A percentile compares a stretch with the other conserved stretches of the same genome.
These are phyloP conservation scores for Manis pentadactyla DNA, from an alignment of 2,797 vertebrate genomes.

Conservation along the genomic window DNA sequence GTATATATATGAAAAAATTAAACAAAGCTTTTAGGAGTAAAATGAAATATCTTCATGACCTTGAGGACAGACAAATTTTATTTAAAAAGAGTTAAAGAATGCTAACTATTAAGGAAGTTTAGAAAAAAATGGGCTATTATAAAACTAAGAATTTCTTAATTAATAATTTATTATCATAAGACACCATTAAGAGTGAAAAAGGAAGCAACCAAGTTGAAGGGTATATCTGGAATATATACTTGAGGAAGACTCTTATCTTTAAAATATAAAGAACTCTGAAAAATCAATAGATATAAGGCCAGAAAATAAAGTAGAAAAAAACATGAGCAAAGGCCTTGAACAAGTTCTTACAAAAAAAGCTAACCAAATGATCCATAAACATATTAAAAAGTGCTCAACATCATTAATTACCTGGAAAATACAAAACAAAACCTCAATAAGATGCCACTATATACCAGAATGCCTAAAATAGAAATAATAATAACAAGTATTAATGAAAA, in stretches of 20 bases:
- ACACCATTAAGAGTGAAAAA: not conserved
- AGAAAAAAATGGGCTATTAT: not conserved
- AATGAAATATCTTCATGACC: not conserved
- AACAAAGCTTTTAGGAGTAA: not conserved
- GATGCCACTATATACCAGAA: not conserved
- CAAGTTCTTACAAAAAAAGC: not conserved
- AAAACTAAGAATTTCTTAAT: not conserved
- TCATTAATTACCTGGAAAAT: not conserved
- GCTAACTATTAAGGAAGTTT: not conserved
- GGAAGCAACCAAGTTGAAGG: not conserved
- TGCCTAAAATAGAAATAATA: not conserved
- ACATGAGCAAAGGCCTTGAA: not conserved
- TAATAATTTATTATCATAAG: not conserved
- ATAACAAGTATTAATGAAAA: not conserved
- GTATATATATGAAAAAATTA: not conserved
- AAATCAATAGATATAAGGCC: not conserved
- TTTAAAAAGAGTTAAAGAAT: not conserved
- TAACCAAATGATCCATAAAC: not conserved
- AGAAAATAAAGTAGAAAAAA: not conserved
- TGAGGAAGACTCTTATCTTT: not conserved
- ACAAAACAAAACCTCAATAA: not conserved
- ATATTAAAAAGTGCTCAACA: not conserved
- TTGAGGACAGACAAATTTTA: not conserved
- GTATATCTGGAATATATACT: not conserved
- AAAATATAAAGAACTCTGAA: not conserved